These are phyloP conservation scores for Megalops atlanticus DNA, from an alignment of 2,113 vertebrate species.

Conservation along the genomic window DNA sequence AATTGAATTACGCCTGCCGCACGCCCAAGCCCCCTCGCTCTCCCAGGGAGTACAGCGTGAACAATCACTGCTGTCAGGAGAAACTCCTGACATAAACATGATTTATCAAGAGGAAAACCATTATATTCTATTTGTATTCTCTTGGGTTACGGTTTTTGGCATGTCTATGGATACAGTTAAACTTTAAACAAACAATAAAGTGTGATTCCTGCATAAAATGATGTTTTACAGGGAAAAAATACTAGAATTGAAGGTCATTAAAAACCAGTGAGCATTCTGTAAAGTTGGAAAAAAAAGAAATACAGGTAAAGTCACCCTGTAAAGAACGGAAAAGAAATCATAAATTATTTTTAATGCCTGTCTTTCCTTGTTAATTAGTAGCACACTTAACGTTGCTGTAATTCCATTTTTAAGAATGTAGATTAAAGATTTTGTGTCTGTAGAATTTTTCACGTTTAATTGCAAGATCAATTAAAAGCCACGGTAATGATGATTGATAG, in stretches of 20 bases:
- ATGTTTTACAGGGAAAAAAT: neutral
- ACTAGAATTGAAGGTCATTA: conserved; percentile 12
- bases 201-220: neutral
- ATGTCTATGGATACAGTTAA: neutral
- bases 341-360: conserved; percentile 75
- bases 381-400: conserved; percentile 95
- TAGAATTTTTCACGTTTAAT: conserved; percentile 99
- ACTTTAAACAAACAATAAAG: neutral
- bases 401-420: conserved; percentile 95
- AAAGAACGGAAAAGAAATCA: conserved; percentile 79
- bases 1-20: no score
- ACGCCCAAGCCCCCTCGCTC: no score
- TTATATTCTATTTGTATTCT: neutral
- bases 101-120: neutral
- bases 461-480: conserved; percentile 99
- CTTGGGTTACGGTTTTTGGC: neutral
- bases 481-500: conserved; percentile 99
- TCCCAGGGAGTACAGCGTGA: no score
- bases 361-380: conserved; percentile 98
- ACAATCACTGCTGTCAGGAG: no score
- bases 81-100: no score
- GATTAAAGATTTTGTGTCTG: conserved; percentile 96
- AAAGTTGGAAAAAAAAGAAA: conserved; percentile 57
- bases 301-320: conserved; percentile 71
- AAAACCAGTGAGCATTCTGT: conserved; percentile 15